Evolutionary conservation across 2,888 invertebrate genomes (phyloP).

Genomic region (Meiosimyza platycephala): DNA sequence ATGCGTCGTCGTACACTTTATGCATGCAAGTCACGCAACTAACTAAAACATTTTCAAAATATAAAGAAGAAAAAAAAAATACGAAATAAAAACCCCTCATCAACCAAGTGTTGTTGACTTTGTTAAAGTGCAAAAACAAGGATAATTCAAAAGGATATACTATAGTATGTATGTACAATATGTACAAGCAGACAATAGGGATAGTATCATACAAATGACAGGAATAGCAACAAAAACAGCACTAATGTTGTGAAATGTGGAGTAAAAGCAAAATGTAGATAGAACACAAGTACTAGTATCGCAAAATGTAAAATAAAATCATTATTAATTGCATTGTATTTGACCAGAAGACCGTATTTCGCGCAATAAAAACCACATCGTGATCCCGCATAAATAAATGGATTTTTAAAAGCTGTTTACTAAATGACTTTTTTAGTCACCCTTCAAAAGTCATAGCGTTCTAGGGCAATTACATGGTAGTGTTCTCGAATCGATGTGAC

Average conservation of each 20-base stretch:
- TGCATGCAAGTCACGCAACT: constrained; percentile 7
- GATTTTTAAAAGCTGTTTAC: background rate
- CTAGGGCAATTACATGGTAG: no score
- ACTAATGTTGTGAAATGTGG: background rate
- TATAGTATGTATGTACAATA: background rate
- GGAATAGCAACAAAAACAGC: background rate
- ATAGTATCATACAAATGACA: background rate
- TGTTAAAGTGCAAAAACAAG: background rate
- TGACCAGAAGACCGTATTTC: background rate
- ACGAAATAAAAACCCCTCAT: background rate
- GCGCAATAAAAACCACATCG: background rate
- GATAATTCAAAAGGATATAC: background rate
- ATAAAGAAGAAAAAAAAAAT: background rate
- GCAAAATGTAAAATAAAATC: background rate
- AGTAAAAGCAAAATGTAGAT: background rate
- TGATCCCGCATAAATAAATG: background rate
- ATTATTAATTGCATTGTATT: constrained; percentile 14
- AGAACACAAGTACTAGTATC: background rate
- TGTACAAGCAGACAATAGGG: background rate
- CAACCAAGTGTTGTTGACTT: background rate
- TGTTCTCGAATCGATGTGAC: no score
- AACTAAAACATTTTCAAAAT: background rate
- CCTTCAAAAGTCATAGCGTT: no score
- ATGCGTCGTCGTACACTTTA: background rate
- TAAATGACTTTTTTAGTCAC: background rate